Conservation (phyloP, 2,797 vertebrate genomes). For the Prunella strophiata region DNA sequence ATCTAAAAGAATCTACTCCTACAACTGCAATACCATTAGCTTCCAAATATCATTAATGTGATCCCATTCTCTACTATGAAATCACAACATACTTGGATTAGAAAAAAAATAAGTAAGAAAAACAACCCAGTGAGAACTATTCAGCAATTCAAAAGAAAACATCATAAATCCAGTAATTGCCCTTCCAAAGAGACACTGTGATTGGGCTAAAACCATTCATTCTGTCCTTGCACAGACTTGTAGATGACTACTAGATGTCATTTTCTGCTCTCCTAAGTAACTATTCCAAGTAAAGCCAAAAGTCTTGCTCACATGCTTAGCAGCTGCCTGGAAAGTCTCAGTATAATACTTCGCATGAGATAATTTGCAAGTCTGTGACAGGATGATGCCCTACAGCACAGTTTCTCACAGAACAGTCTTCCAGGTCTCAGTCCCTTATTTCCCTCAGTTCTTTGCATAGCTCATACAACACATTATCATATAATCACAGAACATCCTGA, state of each 20-base stretch:
- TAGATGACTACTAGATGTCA: not conserved
- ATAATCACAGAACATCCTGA: not conserved
- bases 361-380: not conserved
- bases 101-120: not conserved
- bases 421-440: not conserved
- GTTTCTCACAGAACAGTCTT: not conserved
- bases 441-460: not conserved
- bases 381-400: not conserved
- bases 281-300: not conserved
- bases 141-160: not conserved
- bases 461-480: not conserved
- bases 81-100: not conserved
- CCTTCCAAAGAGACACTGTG: not conserved
- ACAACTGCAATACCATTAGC: not conserved
- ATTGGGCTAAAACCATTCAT: not conserved
- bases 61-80: not conserved
- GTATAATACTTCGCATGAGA: not conserved
- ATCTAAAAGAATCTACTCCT: not conserved
- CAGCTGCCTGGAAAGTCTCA: not conserved
- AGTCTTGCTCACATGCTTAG: not conserved
- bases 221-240: not conserved
- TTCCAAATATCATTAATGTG: not conserved
- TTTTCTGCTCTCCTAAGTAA: not conserved
- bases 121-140: not conserved
- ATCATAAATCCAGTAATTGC: not conserved